These are phyloP conservation scores for Zophobas morio DNA, from an alignment of 1,140 invertebrate species.

Conservation along the genomic window DNA sequence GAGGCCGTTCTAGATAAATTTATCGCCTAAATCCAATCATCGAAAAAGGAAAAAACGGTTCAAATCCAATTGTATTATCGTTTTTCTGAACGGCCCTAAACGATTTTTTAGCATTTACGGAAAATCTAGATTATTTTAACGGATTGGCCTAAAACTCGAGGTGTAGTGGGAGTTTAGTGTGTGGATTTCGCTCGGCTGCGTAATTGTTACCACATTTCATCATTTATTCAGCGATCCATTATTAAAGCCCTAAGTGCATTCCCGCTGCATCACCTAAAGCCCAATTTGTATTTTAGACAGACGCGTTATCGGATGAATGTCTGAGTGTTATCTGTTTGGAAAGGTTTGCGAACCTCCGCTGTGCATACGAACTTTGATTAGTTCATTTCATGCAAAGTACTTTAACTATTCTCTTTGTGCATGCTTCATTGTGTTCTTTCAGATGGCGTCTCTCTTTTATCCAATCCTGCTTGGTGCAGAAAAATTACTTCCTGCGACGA, in stretches of 20 bases:
- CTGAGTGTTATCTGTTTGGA: slow-evolving; percentile 16
- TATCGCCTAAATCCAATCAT: background rate
- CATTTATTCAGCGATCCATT: background rate
- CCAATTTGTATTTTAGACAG: slow-evolving; percentile 20
- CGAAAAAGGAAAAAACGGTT: background rate
- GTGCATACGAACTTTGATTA: slow-evolving; percentile 46
- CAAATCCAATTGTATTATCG: background rate
- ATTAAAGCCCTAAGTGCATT: background rate
- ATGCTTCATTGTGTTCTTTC: slow-evolving; percentile 45
- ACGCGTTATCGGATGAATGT: slow-evolving; percentile 28
- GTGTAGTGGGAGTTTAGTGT: background rate
- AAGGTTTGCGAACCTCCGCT: slow-evolving; percentile 28
- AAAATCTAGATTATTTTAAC: background rate
- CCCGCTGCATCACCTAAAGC: background rate
- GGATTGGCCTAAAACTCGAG: background rate
- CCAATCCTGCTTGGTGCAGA: slow-evolving; percentile 14
- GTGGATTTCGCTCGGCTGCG: background rate
- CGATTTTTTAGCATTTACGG: background rate
- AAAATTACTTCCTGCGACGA: slow-evolving; percentile 22
- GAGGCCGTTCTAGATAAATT: too few species aligned
- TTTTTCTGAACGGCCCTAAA: background rate
- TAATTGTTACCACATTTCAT: background rate
- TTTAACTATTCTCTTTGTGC: slow-evolving; percentile 47
- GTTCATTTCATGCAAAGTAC: slow-evolving; percentile 47
- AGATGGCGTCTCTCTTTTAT: slow-evolving; percentile 17